Conservation (phyloP, 2,888 invertebrate species). For the Drosophila austrosaltans region DNA sequence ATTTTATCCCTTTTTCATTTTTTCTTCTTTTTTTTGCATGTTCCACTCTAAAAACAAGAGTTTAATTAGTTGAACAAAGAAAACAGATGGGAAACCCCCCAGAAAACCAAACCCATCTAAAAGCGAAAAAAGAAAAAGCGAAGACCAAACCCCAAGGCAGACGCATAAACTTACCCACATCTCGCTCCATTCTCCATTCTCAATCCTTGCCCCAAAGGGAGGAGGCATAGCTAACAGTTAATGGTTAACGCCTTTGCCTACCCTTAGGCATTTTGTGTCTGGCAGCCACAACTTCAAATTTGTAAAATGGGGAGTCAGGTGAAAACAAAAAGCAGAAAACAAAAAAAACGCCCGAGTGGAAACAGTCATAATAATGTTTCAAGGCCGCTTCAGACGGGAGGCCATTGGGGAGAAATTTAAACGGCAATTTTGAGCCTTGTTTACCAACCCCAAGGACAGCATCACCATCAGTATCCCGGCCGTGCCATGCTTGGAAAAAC, state of each 20-base stretch:
- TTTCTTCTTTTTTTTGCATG: conserved; percentile 16
- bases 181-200: conserved; percentile 10
- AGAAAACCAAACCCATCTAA: conserved; percentile 1
- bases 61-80: conserved; percentile 67
- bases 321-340: conserved; percentile 25
- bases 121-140: background rate
- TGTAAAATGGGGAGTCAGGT: conserved; percentile 47
- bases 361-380: conserved; percentile 76
- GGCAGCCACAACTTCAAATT: conserved; percentile 73
- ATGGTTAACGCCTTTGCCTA: conserved; percentile 60
- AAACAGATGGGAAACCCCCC: conserved; percentile 20
- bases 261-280: conserved; percentile 47
- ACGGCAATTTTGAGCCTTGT: conserved; percentile 78
- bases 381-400: conserved; percentile 57
- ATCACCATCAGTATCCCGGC: conserved; percentile 52
- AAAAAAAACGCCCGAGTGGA: conserved; percentile 13
- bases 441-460: conserved; percentile 76
- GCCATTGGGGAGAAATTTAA: conserved; percentile 74
- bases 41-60: conserved; percentile 51
- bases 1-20: conserved; percentile 54
- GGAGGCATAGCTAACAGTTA: conserved; percentile 62
- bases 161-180: conserved; percentile 48
- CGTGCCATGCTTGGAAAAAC: conserved; percentile 46
- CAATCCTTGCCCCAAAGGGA: conserved; percentile 18
- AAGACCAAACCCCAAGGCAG: conserved; percentile 35